These are phyloP conservation scores for Cnemophilus loriae DNA, from an alignment of 2,113 vertebrate species.

Conservation along the genomic window DNA sequence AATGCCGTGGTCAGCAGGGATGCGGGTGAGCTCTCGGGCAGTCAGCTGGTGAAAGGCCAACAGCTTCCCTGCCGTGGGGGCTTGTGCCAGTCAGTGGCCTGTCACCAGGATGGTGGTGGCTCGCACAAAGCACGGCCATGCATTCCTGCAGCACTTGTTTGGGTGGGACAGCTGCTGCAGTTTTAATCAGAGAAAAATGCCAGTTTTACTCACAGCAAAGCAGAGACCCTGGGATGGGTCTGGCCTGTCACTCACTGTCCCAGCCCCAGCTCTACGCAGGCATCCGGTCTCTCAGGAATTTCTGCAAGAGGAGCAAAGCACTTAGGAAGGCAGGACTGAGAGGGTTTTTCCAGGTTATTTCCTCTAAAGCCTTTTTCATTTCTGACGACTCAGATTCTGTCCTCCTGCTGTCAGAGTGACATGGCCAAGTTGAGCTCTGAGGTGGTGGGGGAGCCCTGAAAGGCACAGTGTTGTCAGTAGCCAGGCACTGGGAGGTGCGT, in stretches of 20 bases:
- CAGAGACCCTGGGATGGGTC: neutral
- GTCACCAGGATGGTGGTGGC: accelerated
- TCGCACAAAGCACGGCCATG: accelerated
- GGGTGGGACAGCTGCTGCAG: neutral
- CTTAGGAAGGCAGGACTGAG: neutral
- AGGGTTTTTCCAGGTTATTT: neutral
- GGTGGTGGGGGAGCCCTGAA: neutral
- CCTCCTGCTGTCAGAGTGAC: neutral
- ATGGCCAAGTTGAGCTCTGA: neutral
- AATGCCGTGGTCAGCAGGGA: neutral
- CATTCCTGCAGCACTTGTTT: neutral
- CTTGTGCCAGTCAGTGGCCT: neutral
- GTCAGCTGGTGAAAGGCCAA: neutral
- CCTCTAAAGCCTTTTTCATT: neutral
- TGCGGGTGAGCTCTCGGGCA: accelerated
- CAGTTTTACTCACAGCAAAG: neutral
- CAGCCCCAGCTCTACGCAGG: neutral
- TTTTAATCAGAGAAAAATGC: neutral
- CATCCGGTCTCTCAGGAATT: neutral
- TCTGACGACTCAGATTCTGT: neutral
- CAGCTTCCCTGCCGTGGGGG: neutral
- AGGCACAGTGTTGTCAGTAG: accelerated
- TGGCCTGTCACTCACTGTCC: neutral
- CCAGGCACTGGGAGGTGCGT: accelerated
- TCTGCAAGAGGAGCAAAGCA: neutral